phyloP scores from a whole-genome alignment of 2,888 invertebrate species.

The Lasioglossum calceatum region DNA sequence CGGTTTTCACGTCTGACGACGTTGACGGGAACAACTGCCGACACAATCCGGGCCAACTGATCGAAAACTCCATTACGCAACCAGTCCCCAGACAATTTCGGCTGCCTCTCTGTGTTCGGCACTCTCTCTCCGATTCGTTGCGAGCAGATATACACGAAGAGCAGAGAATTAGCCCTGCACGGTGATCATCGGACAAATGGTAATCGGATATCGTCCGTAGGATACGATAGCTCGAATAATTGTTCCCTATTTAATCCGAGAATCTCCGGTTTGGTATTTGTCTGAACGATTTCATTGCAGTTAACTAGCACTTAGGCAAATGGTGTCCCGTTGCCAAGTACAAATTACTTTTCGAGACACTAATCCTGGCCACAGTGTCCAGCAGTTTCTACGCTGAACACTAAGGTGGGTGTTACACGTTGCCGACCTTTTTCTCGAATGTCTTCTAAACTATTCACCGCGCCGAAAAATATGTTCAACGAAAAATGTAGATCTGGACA shows the following conservation, averaged over 20 bases:
- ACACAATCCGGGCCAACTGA: conserved; percentile 51
- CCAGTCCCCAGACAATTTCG: conserved; percentile 59
- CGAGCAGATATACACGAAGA: conserved; percentile 27
- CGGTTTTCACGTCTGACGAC: conserved; percentile 53
- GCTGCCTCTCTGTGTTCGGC: conserved; percentile 24
- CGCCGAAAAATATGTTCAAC: too few relatives aligned
- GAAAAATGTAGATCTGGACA: too few relatives aligned
- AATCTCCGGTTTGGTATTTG: conserved; percentile 31
- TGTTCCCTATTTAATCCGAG: conserved; percentile 60
- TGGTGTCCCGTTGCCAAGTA: conserved; percentile 30
- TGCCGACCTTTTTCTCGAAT: too few relatives aligned
- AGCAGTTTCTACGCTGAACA: not conserved
- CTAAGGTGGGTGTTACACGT: too few relatives aligned
- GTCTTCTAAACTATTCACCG: too few relatives aligned
- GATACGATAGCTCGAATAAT: conserved; percentile 54
- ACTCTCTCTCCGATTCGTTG: not conserved
- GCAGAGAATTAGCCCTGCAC: conserved; percentile 58
- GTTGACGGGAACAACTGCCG: conserved; percentile 58
- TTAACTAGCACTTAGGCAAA: conserved; percentile 55
- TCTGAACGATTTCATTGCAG: conserved; percentile 55
- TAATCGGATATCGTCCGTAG: conserved; percentile 51
- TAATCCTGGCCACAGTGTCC: conserved; percentile 12
- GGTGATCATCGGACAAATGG: conserved; percentile 62
- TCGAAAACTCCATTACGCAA: conserved; percentile 54
- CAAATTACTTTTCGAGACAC: conserved; percentile 41